These are phyloP conservation scores for Propithecus deckenii DNA, from an alignment of 2,797 vertebrate genomes.

Conservation along the genomic window DNA sequence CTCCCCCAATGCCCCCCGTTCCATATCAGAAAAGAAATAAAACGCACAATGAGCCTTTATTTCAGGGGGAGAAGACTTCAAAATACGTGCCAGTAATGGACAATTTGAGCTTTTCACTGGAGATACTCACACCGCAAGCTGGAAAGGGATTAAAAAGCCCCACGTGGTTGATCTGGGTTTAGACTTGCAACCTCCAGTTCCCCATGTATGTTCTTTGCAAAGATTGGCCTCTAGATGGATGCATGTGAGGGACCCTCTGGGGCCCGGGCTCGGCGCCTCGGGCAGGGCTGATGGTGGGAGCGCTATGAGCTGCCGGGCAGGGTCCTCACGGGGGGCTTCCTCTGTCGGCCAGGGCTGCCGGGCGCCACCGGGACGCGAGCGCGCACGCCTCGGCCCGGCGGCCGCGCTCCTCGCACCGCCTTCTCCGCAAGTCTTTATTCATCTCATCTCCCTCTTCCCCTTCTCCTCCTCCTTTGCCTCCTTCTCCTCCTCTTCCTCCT, in stretches of 20 bases:
- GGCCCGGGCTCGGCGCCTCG: conserved; percentile 78
- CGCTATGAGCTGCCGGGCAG: conserved; percentile 75
- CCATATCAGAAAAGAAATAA: conserved; percentile 83
- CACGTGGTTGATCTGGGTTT: conserved; percentile 88
- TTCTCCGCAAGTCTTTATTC: conserved; percentile 82
- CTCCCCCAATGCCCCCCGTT: background rate
- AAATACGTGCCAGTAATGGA: conserved; percentile 87
- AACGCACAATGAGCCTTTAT: conserved; percentile 84
- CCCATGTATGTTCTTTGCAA: conserved; percentile 84
- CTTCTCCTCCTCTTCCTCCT: conserved; percentile 69
- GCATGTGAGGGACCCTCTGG: conserved; percentile 81
- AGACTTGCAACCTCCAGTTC: conserved; percentile 86
- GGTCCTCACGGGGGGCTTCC: conserved; percentile 76
- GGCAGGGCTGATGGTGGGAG: conserved; percentile 80
- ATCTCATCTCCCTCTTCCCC: conserved; percentile 78
- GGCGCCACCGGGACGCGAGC: conserved; percentile 80
- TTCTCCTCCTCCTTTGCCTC: conserved; percentile 82
- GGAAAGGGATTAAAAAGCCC: conserved; percentile 87
- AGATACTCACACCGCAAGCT: conserved; percentile 81
- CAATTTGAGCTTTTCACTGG: conserved; percentile 84
- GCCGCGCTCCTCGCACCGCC: conserved; percentile 81
- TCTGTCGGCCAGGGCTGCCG: conserved; percentile 75
- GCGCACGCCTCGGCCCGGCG: conserved; percentile 83
- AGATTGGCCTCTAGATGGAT: conserved; percentile 86
- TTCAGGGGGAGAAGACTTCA: conserved; percentile 85